Percentiles rank a stretch among this genome's conserved stretches.
Evolutionary conservation across 1,140 invertebrate species (phyloP).

Genomic region (Bathynomus jamesi): DNA sequence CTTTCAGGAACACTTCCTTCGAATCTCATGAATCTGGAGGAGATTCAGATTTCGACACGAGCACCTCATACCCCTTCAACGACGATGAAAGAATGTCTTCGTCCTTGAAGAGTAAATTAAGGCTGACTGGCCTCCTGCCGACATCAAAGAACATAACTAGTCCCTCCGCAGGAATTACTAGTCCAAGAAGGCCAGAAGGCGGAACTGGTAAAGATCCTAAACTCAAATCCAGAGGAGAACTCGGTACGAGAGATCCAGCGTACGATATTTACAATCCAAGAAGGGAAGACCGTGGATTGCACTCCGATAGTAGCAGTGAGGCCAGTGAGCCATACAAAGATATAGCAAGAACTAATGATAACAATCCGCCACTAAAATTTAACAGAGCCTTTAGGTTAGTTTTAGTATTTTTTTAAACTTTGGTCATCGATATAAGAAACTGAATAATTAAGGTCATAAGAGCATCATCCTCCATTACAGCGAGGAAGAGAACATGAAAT

Average conservation of each 20-base stretch:
- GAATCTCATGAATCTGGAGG: constrained; percentile 39
- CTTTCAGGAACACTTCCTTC: constrained; percentile 26
- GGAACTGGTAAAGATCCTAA: neutral
- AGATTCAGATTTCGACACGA: constrained; percentile 41
- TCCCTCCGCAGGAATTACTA: neutral
- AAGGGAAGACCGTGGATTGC: constrained; percentile 28
- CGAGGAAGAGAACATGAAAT: no score
- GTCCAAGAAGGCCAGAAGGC: neutral
- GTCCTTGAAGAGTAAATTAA: neutral
- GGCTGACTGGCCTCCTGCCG: neutral
- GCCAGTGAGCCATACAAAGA: constrained; percentile 26
- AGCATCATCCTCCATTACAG: no score
- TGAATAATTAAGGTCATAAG: no score
- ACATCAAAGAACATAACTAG: neutral
- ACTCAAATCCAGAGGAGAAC: neutral
- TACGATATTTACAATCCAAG: constrained; percentile 21
- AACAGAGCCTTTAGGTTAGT: constrained; percentile 47
- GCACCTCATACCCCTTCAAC: constrained; percentile 37
- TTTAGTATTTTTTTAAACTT: constrained; percentile 1
- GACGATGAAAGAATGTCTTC: constrained; percentile 18
- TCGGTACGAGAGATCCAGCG: constrained; percentile 21
- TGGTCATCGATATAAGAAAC: no score
- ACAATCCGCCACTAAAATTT: constrained; percentile 40
- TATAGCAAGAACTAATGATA: constrained; percentile 19
- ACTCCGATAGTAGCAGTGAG: constrained; percentile 42